Percentiles rank a stretch among this genome's conserved stretches.
Conservation (phyloP, 2,797 vertebrate genomes). For the Forpus xanthops region DNA sequence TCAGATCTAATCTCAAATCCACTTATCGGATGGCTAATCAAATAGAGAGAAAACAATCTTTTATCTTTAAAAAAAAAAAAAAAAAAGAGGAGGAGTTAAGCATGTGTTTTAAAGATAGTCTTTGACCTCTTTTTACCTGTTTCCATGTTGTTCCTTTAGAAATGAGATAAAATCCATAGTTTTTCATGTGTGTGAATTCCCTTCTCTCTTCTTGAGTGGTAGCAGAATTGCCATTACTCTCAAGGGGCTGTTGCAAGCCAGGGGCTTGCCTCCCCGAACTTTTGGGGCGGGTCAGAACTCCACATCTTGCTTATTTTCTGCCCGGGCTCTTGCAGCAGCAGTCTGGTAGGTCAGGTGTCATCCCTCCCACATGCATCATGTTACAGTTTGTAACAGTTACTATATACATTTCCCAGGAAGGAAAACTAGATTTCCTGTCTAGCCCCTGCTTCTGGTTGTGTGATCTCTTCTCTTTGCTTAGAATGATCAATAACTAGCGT, state of each 20-base stretch:
- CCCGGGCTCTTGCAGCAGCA: neutral
- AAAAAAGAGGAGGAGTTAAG: neutral
- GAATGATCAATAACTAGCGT: neutral
- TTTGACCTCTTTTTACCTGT: neutral
- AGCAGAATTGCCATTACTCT: neutral
- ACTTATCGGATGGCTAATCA: slow-evolving; percentile 16
- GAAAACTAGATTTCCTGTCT: neutral
- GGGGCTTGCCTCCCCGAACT: neutral
- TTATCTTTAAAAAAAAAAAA: neutral
- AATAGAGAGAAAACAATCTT: neutral
- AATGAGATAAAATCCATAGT: neutral
- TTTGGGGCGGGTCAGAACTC: neutral
- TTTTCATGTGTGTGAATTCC: neutral
- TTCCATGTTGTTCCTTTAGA: neutral
- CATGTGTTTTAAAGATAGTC: neutral
- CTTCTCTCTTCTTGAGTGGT: neutral
- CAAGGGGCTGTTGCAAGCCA: accelerated
- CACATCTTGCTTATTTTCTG: neutral
- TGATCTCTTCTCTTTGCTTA: neutral
- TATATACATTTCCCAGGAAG: neutral
- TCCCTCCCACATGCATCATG: accelerated
- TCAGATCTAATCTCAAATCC: slow-evolving; percentile 25
- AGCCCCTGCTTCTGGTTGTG: neutral
- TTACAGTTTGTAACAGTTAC: neutral
- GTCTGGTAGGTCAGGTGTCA: neutral